Conservation (phyloP, 2,888 invertebrate genomes). For the Embidobia sp. region DNA sequence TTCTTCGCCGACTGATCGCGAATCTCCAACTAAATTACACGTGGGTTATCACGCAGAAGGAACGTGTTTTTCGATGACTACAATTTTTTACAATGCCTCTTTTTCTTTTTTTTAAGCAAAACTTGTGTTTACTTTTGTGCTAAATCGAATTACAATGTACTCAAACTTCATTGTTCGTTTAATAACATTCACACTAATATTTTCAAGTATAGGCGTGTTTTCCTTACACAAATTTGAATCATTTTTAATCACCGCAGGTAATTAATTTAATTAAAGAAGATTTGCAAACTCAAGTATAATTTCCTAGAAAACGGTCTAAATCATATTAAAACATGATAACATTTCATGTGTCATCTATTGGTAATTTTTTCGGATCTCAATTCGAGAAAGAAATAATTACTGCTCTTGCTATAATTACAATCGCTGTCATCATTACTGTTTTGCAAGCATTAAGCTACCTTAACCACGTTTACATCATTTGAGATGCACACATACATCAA, state of each 20-base stretch:
- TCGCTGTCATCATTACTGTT: constrained; percentile 20
- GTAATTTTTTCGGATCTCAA: no score
- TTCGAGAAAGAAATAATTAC: constrained; percentile 11
- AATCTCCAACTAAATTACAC: constrained; percentile 48
- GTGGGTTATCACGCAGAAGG: constrained; percentile 29
- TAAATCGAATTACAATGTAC: no score
- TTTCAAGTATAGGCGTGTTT: no score
- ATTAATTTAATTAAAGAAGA: no score
- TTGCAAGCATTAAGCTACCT: constrained; percentile 33
- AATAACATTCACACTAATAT: no score
- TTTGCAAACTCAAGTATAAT: no score
- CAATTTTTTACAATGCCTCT: constrained; percentile 22
- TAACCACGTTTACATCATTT: constrained; percentile 33
- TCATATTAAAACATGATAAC: no score
- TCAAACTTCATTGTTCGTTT: no score
- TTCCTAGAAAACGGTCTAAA: no score
- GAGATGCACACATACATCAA: constrained; percentile 35
- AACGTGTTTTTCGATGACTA: constrained; percentile 39
- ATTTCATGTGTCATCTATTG: no score
- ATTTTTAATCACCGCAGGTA: no score
- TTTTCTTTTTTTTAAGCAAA: background rate
- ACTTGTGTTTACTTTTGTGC: background rate
- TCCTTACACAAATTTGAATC: no score
- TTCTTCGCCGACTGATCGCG: constrained; percentile 52
- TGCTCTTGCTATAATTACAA: constrained; percentile 10